A percentile compares a stretch with the other conserved stretches of the same genome.
Conservation (phyloP, 1,140 invertebrate species). For the Bombus sibiricus region DNA sequence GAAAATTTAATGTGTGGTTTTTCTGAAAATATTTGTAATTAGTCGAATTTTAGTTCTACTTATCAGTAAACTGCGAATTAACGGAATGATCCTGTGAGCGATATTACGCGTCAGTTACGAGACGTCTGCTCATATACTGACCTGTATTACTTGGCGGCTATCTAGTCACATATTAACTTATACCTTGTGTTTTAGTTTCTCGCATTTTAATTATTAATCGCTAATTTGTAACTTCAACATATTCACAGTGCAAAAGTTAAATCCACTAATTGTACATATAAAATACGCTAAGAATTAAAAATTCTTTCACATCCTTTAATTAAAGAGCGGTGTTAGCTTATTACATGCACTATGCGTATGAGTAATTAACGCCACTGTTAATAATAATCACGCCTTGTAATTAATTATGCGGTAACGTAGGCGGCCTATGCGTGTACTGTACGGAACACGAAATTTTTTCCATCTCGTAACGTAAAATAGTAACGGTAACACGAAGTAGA, state of each 20-base stretch:
- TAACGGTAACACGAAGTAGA: constrained; percentile 3
- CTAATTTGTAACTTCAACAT: not conserved
- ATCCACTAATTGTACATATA: not conserved
- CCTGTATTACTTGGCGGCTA: not conserved
- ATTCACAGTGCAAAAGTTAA: not conserved
- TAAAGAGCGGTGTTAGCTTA: not conserved
- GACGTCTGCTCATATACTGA: not conserved
- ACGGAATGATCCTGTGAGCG: not conserved
- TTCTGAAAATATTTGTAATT: not conserved
- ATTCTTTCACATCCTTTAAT: not conserved
- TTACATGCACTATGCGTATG: not conserved
- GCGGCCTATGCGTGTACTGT: not conserved
- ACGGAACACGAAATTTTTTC: not conserved
- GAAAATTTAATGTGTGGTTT: not conserved
- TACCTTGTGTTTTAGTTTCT: no score
- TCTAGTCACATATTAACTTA: not conserved
- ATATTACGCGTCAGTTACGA: not conserved
- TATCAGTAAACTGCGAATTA: not conserved
- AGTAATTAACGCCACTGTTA: constrained; percentile 22
- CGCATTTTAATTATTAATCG: not conserved
- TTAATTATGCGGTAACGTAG: constrained; percentile 16
- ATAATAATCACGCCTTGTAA: constrained; percentile 34
- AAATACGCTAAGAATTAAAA: not conserved
- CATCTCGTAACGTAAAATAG: not conserved
- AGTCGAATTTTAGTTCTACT: not conserved